Base-by-base conservation (phyloP, 2,797 vertebrate species). In the Thamnophis elegans region DNA sequence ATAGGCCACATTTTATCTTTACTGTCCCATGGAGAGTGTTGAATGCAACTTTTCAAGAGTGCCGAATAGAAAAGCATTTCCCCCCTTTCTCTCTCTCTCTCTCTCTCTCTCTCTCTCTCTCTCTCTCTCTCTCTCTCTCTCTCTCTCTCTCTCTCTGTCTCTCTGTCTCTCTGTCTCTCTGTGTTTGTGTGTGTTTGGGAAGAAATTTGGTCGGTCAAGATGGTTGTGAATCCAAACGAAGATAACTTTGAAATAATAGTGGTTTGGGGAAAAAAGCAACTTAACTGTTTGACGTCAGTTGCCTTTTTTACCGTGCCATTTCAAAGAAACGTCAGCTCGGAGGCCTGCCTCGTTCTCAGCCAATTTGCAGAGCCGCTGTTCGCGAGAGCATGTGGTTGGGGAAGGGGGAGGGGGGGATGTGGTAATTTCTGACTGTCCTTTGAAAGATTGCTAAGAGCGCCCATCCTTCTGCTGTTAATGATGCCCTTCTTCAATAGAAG, bases 381-480 rank as follows among this genome's bases (percentile, higher is more conserved):
- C 82, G 56, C 85, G 68, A 89, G 88, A 55, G 53, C 55, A 3
- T 55, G 86, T 82, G 55, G 28, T 53, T 20, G 92, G 87, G 54
- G 32, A n/a, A n/a, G n/a, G 47, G 47, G 47, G 42, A 42, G 47
- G 47, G 90, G 94, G 56, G 92, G 93, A 94, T 89, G 42, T 92
- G 82, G 87, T 90, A 88, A 93, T 92, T 92, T 91, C 93, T 92
- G 91, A 62, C 89, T 0, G 0, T 94, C 32, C 92, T 89, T 85
- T 93, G 95, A 85, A 62, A 95, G 82, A 91, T 73, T 86, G 78
- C 91, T 54, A 86, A 20, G 32, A 51, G 65, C 86, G 11, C 93
- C 85, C 93, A 26, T 88, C 91, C 91, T 94, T 82, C 91, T 85
- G 87, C 93, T 58, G 56, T 91, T 85, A 94, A 92, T 92, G 47